Conservation (phyloP, 2,113 vertebrate genomes). For the Dasyurus viverrinus region DNA sequence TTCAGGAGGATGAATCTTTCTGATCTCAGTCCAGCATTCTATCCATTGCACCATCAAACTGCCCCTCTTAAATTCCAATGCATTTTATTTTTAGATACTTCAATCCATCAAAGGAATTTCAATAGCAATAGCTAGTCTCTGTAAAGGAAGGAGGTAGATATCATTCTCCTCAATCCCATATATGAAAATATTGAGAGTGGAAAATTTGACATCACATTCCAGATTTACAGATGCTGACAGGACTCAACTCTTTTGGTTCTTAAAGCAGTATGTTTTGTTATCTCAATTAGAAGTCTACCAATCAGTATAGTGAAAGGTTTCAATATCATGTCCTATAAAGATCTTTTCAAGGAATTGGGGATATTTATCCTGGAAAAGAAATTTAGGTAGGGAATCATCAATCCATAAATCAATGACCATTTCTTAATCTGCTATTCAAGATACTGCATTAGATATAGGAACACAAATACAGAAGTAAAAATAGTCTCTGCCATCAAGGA, state of each 20-base stretch:
- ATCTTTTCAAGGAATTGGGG: no score
- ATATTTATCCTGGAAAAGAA: no score
- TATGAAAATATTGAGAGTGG: slow-evolving; percentile 21
- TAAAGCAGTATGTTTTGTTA: neutral
- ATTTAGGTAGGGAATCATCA: no score
- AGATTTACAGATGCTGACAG: neutral
- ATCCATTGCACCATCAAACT: neutral
- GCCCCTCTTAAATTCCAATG: neutral
- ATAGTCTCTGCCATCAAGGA: no score
- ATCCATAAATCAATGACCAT: no score
- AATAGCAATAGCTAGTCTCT: neutral
- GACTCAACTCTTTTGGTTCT: neutral
- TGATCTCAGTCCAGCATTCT: neutral
- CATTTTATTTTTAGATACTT: neutral
- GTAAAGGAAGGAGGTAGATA: neutral
- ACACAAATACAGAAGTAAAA: no score
- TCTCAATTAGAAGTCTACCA: no score
- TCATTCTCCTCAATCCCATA: slow-evolving; percentile 26
- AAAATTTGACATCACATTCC: slow-evolving; percentile 4
- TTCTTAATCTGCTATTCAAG: no score
- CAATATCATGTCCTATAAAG: no score
- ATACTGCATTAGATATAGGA: no score
- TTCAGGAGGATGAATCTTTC: neutral
- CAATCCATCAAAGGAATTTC: neutral
- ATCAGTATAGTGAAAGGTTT: no score